Conservation (phyloP, 2,888 invertebrate species). For the Epinotia ramella region DNA sequence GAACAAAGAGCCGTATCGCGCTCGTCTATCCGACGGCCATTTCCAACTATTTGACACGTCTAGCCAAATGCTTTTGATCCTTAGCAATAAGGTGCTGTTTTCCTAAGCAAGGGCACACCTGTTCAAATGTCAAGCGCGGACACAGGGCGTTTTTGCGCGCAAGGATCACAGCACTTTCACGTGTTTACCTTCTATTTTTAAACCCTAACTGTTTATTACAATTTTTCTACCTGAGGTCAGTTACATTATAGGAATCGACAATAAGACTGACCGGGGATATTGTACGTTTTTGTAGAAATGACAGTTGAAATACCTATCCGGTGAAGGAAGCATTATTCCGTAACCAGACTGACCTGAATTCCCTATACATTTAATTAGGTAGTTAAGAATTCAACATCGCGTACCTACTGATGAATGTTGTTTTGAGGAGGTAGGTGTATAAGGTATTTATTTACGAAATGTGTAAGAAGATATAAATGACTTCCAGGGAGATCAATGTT, state of each 20-base stretch:
- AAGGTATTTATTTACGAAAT: too few species aligned
- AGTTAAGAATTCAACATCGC: not conserved
- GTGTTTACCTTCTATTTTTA: constrained; percentile 45
- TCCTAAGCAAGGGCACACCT: constrained; percentile 30
- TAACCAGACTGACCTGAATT: constrained; percentile 12
- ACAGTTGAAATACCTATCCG: constrained; percentile 9
- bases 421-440: too few species aligned
- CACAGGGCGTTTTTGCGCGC: constrained; percentile 26
- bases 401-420: not conserved
- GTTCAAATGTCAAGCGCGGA: constrained; percentile 38
- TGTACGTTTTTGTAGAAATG: constrained; percentile 18
- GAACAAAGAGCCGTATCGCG: constrained; percentile 32
- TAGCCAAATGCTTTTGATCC: not conserved
- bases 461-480: too few species aligned
- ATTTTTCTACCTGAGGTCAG: constrained; percentile 18
- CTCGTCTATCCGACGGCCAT: constrained; percentile 23
- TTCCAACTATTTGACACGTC: constrained; percentile 26
- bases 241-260: constrained; percentile 6
- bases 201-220: constrained; percentile 28
- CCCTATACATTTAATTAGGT: constrained; percentile 1
- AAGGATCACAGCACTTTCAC: constrained; percentile 35
- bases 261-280: constrained; percentile 5
- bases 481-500: too few species aligned
- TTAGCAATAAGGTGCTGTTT: constrained; percentile 12
- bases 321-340: not conserved